Evolutionary conservation across 1,140 invertebrate species (phyloP), one percentile per base, ranked within the genome.

Genomic region (Drosophila gunungcola): DNA sequence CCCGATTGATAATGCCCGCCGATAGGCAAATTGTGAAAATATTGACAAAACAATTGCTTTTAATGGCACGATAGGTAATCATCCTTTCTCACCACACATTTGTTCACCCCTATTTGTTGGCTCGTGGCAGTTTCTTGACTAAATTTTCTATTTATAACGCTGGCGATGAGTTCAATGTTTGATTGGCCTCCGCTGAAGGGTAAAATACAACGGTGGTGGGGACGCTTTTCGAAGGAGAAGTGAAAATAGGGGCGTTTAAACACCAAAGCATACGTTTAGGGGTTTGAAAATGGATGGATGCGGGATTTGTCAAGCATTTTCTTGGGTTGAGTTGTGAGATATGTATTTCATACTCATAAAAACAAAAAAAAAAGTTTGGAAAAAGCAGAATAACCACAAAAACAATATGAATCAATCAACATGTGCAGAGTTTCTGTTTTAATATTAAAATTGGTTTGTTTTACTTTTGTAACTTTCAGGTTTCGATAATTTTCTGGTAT

Each of bases 31-130:
- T 88, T 89, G 84, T 84, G 80, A 80, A 88, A 89, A 88, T 88
- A 88, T 88, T 88, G 84, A 88, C 84, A 89, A 88, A 88, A 88
- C 84, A 88, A 89, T 88, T 89, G 84, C 76, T 78, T 69, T 72
- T 60, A 64, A 63, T 74, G 70, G 56, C 84, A 89, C 84, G 83
- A 79, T 52, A 86, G 32, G 62, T 60, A 41, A 10, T 46, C 38
- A 52, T 34, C 53, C 38, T 55, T 41, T 13, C 46, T 38, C 48
- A 34, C 9, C 48, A 9, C 29, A 34, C 48, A 32, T 34, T 34
- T 68, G 39, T 42, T 21, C 43, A 60, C 64, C 54, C 63, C 78
- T 78, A 46, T 69, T 32, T 52, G 32, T 29, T 32, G 39, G 52
- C 41, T 78, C 32, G 55, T 51, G 73, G 56, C 63, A 78, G 49